Percentiles rank a stretch among this genome's conserved stretches.
Conservation (phyloP, 2,113 vertebrate species). For the Aegotheles bennettii region DNA sequence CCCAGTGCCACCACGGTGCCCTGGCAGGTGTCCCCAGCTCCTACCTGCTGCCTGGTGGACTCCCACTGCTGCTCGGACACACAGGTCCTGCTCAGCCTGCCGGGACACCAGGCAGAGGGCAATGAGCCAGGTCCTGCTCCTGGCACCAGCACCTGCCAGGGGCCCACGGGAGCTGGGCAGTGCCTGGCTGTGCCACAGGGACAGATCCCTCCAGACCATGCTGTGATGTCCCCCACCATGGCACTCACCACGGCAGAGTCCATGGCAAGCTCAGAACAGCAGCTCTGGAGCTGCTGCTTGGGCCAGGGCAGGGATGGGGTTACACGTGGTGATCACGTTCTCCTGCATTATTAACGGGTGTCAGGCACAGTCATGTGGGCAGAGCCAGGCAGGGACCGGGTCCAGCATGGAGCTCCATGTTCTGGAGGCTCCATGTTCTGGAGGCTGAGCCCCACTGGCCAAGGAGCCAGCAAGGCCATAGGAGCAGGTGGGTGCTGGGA, state of each 20-base stretch:
- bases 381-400: neutral
- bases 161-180: neutral
- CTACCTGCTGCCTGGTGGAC: constrained; percentile 12
- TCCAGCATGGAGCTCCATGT: too few species aligned
- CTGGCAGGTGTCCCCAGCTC: neutral
- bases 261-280: neutral
- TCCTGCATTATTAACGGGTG: neutral
- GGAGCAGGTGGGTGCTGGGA: neutral
- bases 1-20: neutral
- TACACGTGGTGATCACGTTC: neutral
- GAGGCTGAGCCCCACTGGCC: neutral
- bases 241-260: neutral
- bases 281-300: neutral
- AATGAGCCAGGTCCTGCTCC: neutral
- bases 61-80: neutral
- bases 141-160: neutral
- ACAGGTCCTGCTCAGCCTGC: neutral
- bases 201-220: neutral
- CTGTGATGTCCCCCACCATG: accelerated
- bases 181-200: accelerated
- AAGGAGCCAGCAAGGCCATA: accelerated
- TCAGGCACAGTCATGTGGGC: accelerated
- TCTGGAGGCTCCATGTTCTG: neutral
- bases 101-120: accelerated
- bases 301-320: neutral